Conservation (phyloP, 1,140 invertebrate species). For the Alviniconcha marisindica region DNA sequence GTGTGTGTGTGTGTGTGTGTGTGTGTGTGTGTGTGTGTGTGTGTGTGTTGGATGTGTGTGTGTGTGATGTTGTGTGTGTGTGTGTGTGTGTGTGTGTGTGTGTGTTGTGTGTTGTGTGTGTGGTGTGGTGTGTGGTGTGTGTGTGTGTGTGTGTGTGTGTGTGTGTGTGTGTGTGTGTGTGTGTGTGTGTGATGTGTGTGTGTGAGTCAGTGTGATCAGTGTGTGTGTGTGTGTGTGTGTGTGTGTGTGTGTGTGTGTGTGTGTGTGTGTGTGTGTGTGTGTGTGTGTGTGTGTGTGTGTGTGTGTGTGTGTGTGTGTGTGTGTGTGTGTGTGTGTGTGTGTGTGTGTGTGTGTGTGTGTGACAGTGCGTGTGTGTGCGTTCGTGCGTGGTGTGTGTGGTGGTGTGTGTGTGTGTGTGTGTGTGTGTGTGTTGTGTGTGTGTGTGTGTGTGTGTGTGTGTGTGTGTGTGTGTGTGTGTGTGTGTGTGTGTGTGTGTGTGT, state of each 20-base stretch:
- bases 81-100: no score
- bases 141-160: neutral
- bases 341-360: neutral
- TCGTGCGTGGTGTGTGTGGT: neutral
- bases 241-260: neutral
- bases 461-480: neutral
- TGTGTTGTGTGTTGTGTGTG: no score
- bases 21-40: no score
- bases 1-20: no score
- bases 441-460: neutral
- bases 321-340: neutral
- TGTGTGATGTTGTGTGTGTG: no score
- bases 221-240: neutral
- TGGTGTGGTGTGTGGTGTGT: neutral
- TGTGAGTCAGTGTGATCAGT: neutral
- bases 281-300: neutral
- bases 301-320: neutral
- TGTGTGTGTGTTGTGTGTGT: neutral
- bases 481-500: neutral
- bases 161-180: neutral
- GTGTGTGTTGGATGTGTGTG: no score
- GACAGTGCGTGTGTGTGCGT: neutral
- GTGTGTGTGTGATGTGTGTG: neutral
- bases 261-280: neutral
- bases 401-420: neutral